Conservation (phyloP, 2,797 vertebrate genomes). For the Tragelaphus oryx region DNA sequence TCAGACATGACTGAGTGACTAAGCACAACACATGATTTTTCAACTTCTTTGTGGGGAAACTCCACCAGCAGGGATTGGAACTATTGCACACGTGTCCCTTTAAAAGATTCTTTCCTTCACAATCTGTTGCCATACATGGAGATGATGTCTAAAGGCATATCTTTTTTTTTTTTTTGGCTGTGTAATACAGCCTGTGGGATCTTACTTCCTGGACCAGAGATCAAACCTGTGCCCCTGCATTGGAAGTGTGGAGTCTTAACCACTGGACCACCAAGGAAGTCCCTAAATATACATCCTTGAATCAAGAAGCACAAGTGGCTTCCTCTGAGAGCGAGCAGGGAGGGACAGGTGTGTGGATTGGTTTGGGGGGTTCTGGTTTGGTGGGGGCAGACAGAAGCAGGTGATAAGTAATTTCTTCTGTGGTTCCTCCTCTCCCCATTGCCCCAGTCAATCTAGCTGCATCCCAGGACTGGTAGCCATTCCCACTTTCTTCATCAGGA, state of each 20-base stretch:
- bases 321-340: background rate
- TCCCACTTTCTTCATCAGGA: background rate
- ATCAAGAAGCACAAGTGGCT: background rate
- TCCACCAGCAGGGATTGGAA: background rate
- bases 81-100: background rate
- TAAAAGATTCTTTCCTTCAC: background rate
- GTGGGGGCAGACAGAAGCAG: background rate
- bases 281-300: background rate
- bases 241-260: background rate
- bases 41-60: background rate
- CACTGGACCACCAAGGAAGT: background rate
- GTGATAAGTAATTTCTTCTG: background rate
- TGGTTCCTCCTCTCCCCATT: background rate
- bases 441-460: background rate
- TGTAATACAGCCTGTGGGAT: background rate
- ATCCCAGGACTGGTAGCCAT: accelerated
- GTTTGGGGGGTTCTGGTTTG: background rate
- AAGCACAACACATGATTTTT: background rate
- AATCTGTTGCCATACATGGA: background rate
- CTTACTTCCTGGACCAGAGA: background rate
- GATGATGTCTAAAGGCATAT: too few species aligned
- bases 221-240: background rate
- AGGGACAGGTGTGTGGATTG: background rate
- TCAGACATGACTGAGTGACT: background rate
- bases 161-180: background rate